A percentile compares a stretch with the other conserved stretches of the same genome.
These are phyloP conservation scores for Micropterix aruncella DNA, from an alignment of 2,888 invertebrate species.

Conservation along the genomic window DNA sequence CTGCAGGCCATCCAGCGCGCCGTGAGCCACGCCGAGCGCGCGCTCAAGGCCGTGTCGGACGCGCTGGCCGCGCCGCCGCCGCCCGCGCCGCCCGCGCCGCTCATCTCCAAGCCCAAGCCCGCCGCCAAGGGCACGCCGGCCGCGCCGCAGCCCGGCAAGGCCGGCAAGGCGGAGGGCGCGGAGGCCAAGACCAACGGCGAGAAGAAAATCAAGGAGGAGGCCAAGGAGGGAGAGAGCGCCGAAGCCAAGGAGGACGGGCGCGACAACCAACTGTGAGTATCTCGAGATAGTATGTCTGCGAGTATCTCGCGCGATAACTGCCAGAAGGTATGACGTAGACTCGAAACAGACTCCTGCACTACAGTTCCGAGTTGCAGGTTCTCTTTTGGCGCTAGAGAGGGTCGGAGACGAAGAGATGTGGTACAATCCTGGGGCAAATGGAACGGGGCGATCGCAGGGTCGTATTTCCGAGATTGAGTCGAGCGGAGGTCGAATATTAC, in stretches of 20 bases:
- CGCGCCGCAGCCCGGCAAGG: no score
- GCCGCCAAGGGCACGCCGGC: not conserved
- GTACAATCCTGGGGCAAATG: slow-evolving; percentile 7
- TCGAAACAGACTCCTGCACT: no score
- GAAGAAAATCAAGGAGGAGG: slow-evolving; percentile 32
- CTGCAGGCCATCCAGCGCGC: slow-evolving; percentile 80
- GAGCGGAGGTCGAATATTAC: slow-evolving; percentile 10
- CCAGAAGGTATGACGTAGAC: no score
- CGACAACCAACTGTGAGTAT: slow-evolving; percentile 60
- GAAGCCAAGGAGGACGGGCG: slow-evolving; percentile 53
- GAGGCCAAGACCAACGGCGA: slow-evolving; percentile 14
- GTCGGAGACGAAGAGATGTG: no score
- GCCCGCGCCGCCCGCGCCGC: no score
- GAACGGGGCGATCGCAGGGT: slow-evolving; percentile 9
- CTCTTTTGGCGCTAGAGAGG: slow-evolving; percentile 10
- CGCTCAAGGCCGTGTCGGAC: slow-evolving; percentile 89
- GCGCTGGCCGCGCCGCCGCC: slow-evolving; percentile 51
- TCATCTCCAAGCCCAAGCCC: slow-evolving; percentile 3
- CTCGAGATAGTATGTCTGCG: no score
- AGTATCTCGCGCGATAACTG: no score
- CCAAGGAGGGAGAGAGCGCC: slow-evolving; percentile 26
- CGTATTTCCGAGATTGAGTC: slow-evolving; percentile 10
- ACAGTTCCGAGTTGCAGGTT: slow-evolving; percentile 7
- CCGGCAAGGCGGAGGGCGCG: not conserved
- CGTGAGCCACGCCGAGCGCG: slow-evolving; percentile 86